phyloP scores from a whole-genome alignment of 2,888 invertebrate genomes.

The Leistus spinibarbis region DNA sequence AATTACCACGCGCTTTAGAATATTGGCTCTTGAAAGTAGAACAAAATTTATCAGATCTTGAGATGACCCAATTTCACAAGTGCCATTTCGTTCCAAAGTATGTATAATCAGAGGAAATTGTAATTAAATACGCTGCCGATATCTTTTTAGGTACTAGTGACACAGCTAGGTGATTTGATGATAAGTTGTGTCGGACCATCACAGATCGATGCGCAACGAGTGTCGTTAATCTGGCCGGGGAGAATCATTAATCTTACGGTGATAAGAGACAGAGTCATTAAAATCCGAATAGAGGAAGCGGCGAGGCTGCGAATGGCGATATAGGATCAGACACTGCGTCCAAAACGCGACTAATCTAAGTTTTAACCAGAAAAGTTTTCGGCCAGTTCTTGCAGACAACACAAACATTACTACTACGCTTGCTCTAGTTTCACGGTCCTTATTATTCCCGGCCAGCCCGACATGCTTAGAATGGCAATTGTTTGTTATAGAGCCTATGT shows the following conservation, averaged over 20 bases:
- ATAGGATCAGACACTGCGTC: conserved; percentile 6
- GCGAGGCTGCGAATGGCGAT: neutral
- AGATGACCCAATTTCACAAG: neutral
- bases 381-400: conserved; percentile 24
- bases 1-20: too few species aligned
- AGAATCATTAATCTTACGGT: conserved; percentile 35
- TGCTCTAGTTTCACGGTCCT: conserved; percentile 12
- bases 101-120: neutral
- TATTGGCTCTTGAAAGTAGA: too few species aligned
- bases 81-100: too few species aligned
- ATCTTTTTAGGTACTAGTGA: conserved; percentile 1
- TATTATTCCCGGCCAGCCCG: conserved; percentile 4
- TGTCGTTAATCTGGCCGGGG: conserved; percentile 33
- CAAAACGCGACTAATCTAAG: conserved; percentile 31
- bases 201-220: conserved; percentile 29
- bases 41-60: neutral
- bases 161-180: conserved; percentile 15
- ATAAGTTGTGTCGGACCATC: conserved; percentile 29
- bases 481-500: conserved; percentile 16
- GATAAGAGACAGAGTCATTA: conserved; percentile 39
- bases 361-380: conserved; percentile 39
- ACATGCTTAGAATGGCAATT: neutral
- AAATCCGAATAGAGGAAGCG: conserved; percentile 25
- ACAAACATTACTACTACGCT: conserved; percentile 3
- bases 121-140: conserved; percentile 29